These are phyloP conservation scores for Nemapogon koenigi DNA, from an alignment of 2,888 invertebrate genomes.

Conservation along the genomic window DNA sequence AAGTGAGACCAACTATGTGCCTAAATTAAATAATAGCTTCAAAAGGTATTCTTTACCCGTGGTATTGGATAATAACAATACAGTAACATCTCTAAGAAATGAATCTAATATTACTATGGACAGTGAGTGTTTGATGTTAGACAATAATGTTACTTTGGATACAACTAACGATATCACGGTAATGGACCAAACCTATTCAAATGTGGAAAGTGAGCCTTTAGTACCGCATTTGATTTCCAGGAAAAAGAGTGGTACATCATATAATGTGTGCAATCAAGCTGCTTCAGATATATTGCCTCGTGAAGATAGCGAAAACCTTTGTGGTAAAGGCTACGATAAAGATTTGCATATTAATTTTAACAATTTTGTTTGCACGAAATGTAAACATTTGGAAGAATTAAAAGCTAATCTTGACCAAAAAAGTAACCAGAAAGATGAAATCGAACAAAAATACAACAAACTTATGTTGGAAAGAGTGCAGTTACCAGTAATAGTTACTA, in stretches of 20 bases:
- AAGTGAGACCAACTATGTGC: constrained; percentile 19
- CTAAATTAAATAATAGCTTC: constrained; percentile 21
- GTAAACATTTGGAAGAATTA: neutral
- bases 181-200: too few species aligned
- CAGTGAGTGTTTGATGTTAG: constrained; percentile 49
- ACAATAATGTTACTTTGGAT: constrained; percentile 45
- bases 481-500: constrained; percentile 29
- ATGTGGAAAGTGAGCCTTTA: too few species aligned
- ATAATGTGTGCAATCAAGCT: too few species aligned
- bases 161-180: too few species aligned
- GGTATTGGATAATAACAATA: constrained; percentile 32
- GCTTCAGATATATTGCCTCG: too few species aligned
- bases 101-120: constrained; percentile 39
- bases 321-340: too few species aligned
- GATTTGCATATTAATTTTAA: too few species aligned
- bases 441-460: constrained; percentile 34
- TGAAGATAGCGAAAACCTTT: too few species aligned
- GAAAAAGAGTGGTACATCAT: too few species aligned
- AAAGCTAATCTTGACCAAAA: neutral
- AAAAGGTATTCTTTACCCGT: constrained; percentile 44
- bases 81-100: constrained; percentile 31
- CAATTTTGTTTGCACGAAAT: constrained; percentile 6
- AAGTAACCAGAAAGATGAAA: constrained; percentile 24
- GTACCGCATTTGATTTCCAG: too few species aligned
- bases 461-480: constrained; percentile 32